Evolutionary conservation across 2,888 invertebrate genomes (phyloP).

Genomic region (Protophormia terraenovae): DNA sequence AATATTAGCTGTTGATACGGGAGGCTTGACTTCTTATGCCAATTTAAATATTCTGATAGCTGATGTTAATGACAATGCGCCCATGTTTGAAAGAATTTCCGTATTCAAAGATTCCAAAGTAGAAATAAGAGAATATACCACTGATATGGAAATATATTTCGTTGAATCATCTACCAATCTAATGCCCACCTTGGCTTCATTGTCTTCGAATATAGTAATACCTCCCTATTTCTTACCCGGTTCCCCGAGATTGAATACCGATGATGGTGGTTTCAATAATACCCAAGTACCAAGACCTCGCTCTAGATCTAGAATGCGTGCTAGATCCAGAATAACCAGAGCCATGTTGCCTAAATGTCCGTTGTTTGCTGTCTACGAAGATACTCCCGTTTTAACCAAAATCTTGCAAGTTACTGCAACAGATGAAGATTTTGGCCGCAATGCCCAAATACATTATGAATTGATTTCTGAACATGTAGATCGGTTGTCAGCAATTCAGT

Average conservation of each 20-base stretch:
- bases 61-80: slow-evolving; percentile 92
- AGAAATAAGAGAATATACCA: slow-evolving; percentile 84
- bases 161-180: slow-evolving; percentile 75
- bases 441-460: slow-evolving; percentile 88
- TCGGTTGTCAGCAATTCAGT: slow-evolving; percentile 80
- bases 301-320: slow-evolving; percentile 72
- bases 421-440: slow-evolving; percentile 87
- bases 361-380: slow-evolving; percentile 87
- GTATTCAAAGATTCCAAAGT: slow-evolving; percentile 87
- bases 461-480: slow-evolving; percentile 86
- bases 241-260: slow-evolving; percentile 75
- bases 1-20: slow-evolving; percentile 89
- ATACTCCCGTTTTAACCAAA: slow-evolving; percentile 86
- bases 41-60: slow-evolving; percentile 87
- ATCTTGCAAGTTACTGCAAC: slow-evolving; percentile 87
- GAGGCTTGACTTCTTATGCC: slow-evolving; percentile 88
- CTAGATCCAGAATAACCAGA: slow-evolving; percentile 70
- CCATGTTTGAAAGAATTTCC: slow-evolving; percentile 87
- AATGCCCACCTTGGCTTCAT: slow-evolving; percentile 68
- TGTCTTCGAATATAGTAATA: slow-evolving; percentile 71
- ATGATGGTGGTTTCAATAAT: slow-evolving; percentile 61
- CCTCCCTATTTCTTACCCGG: slow-evolving; percentile 78
- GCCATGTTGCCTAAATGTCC: slow-evolving; percentile 80
- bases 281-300: slow-evolving; percentile 60
- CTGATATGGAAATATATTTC: slow-evolving; percentile 82